Conservation (phyloP, 2,113 vertebrate genomes). For the Gavia stellata region DNA sequence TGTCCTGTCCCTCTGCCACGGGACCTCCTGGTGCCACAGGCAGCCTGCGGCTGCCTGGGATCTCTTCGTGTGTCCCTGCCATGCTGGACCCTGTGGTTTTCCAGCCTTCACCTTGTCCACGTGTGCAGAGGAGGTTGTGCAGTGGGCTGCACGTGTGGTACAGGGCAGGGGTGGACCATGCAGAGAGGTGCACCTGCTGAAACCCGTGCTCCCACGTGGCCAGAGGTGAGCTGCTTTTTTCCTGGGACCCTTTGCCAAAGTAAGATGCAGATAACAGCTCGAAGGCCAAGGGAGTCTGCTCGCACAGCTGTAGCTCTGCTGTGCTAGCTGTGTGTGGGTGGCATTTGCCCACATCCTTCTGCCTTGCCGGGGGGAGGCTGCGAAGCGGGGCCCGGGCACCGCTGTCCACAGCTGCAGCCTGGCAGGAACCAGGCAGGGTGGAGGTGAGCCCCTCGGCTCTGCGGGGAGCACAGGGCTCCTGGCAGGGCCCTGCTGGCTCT, state of each 20-base stretch:
- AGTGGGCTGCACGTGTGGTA: rapidly evolving
- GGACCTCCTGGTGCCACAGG: background rate
- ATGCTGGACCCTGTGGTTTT: background rate
- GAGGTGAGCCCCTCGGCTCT: background rate
- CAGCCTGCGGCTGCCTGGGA: background rate
- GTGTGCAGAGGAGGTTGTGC: background rate
- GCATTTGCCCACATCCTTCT: background rate
- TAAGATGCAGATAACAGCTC: background rate
- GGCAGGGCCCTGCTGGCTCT: background rate
- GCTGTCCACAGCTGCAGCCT: background rate
- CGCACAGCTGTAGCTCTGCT: background rate
- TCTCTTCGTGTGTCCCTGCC: background rate
- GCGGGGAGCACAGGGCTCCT: background rate
- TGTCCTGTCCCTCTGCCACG: background rate
- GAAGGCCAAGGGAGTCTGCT: background rate
- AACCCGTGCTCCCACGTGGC: background rate
- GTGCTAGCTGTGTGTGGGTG: background rate
- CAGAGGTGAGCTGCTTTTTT: background rate
- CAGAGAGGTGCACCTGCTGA: background rate
- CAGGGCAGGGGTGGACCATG: background rate
- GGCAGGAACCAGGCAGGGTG: slow-evolving; percentile 12
- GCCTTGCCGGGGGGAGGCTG: background rate
- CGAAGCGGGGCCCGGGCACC: rapidly evolving
- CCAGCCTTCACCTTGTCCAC: background rate
- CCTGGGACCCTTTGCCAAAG: background rate